Evolutionary conservation across 2,113 vertebrate genomes (phyloP), one percentile per base, ranked within the genome.

Genomic region (Bos indicus): DNA sequence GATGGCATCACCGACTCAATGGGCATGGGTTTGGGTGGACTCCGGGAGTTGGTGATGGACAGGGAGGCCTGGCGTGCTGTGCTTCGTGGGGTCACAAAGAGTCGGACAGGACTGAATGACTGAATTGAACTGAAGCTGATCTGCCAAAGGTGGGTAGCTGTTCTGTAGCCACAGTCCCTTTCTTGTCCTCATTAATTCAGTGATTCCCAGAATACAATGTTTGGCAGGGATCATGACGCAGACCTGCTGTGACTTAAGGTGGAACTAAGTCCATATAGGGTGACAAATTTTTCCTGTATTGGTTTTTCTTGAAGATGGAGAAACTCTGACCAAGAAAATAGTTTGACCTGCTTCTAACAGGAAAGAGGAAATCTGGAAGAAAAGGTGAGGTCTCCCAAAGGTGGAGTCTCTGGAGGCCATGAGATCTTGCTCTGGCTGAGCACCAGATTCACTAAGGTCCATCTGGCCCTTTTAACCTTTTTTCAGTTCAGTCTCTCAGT

Each of bases 151-250:
- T 7, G 59, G 51, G 85, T 16, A 30, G 62, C 26, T 15, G 60
- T 54, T 93, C 33, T 52, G 26, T n/a, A 64, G n/a, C 56, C 25
- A 78, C 78, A 95, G 67, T 54, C 56, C 30, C 82, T 54, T 26
- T 43, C 57, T n/a, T 93, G 94, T 95, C 85, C 88, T 82, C 91
- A 91, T 16, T 78, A 57, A 93, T 60, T 95, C 88, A 89, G 10
- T 48, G 81, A 52, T 16, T 82, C 94, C 59, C 78, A 88, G 56
- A 81, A 5, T 3, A 59, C 51, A 90, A 28, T 48, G 85, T 64
- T 96, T 56, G 93, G 86, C 82, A 94, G 51, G 56, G 56, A 71
- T 52, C 19, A 7, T 6, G 90, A 15, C 51, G 59, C 10, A 83
- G 87, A 6, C 62, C 5, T 10, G 19, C 57, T 88, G 71, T 48